phyloP scores from a whole-genome alignment of 2,888 invertebrate genomes.

The Oligia strigilis region DNA sequence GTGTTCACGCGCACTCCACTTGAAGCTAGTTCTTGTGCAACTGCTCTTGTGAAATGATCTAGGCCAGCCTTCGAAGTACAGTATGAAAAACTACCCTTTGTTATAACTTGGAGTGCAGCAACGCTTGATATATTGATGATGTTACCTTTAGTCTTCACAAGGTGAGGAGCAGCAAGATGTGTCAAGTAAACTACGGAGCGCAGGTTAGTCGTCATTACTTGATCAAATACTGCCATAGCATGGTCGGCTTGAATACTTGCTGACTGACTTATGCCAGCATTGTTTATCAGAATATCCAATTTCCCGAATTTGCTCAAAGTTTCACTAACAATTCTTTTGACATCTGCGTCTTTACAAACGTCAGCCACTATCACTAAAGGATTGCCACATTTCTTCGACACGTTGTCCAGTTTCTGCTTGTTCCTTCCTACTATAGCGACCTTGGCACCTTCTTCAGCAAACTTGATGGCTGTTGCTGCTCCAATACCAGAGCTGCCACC shows the following conservation, averaged over 20 bases:
- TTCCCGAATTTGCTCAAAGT: slow-evolving; percentile 26
- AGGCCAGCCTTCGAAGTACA: slow-evolving; percentile 66
- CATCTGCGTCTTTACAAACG: slow-evolving; percentile 39
- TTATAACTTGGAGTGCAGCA: slow-evolving; percentile 1
- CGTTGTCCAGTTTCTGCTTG: slow-evolving; percentile 53
- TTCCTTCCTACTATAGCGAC: slow-evolving; percentile 66
- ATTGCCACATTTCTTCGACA: slow-evolving; percentile 36
- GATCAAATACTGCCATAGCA: slow-evolving; percentile 51
- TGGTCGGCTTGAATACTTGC: slow-evolving; percentile 10
- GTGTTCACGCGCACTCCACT: slow-evolving; percentile 92
- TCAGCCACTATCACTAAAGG: slow-evolving; percentile 39
- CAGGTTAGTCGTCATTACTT: slow-evolving; percentile 50
- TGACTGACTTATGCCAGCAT: slow-evolving; percentile 27
- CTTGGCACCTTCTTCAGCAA: slow-evolving; percentile 62
- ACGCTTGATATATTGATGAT: slow-evolving; percentile 93
- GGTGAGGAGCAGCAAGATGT: slow-evolving; percentile 61
- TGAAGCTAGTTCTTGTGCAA: slow-evolving; percentile 92
- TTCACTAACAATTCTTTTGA: slow-evolving; percentile 34
- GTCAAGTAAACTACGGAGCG: slow-evolving; percentile 56
- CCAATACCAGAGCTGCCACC: slow-evolving; percentile 71
- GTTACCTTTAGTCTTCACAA: slow-evolving; percentile 84
- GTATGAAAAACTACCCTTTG: slow-evolving; percentile 42
- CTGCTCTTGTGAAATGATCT: slow-evolving; percentile 66
- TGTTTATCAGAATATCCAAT: slow-evolving; percentile 35
- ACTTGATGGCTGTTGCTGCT: slow-evolving; percentile 63